Conservation (phyloP, 2,888 invertebrate genomes). For the Gari tellinella region DNA sequence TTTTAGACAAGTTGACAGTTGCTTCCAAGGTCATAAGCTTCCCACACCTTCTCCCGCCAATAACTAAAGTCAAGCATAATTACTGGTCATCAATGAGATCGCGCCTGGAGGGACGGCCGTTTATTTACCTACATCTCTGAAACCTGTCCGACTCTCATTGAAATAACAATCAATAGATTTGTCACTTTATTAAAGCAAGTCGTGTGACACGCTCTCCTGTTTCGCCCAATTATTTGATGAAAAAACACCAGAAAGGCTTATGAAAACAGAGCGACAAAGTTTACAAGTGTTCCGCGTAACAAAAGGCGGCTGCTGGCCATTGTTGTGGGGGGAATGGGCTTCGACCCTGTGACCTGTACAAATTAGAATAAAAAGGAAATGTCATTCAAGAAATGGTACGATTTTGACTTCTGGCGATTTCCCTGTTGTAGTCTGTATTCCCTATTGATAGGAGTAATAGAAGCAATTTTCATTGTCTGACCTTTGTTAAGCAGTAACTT, state of each 20-base stretch:
- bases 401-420: too few relatives aligned
- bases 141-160: not conserved
- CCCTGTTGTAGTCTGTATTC: too few relatives aligned
- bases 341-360: constrained; percentile 3
- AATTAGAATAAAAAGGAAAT: too few relatives aligned
- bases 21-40: too few relatives aligned
- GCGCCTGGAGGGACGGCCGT: not conserved
- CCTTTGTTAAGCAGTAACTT: too few relatives aligned
- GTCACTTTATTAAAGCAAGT: constrained; percentile 2
- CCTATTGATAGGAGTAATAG: too few relatives aligned
- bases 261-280: not conserved
- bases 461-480: too few relatives aligned
- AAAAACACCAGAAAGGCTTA: not conserved
- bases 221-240: not conserved
- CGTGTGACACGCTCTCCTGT: not conserved
- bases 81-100: too few relatives aligned
- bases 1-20: too few relatives aligned
- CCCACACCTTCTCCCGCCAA: too few relatives aligned
- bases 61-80: too few relatives aligned
- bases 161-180: constrained; percentile 3
- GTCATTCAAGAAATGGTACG: too few relatives aligned
- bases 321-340: not conserved
- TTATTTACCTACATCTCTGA: constrained; percentile 3
- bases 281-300: constrained; percentile 3
- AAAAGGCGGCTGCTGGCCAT: constrained; percentile 1